Conservation (phyloP, 2,888 invertebrate species). For the Cryptus armator region DNA sequence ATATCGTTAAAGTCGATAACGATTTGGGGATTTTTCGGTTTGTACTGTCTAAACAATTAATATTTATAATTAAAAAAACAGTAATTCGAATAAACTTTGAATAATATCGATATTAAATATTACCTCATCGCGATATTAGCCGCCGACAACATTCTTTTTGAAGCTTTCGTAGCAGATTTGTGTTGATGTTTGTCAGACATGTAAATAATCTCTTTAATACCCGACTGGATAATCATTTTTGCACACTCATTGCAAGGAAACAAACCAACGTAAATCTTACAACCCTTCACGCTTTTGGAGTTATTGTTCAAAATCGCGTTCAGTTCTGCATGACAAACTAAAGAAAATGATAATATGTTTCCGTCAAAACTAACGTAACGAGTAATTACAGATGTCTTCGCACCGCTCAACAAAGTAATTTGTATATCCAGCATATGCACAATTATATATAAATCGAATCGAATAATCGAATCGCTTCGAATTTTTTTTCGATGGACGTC, state of each 20-base stretch:
- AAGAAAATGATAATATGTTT: conserved; percentile 43
- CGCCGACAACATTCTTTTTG: conserved; percentile 93
- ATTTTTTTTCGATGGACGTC: too few species aligned
- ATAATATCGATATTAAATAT: conserved; percentile 82
- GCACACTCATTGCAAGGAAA: conserved; percentile 99
- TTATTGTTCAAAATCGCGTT: conserved; percentile 98
- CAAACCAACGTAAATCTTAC: conserved; percentile 94
- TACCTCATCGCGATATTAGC: conserved; percentile 86
- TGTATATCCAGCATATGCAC: too few species aligned
- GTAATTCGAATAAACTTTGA: not conserved
- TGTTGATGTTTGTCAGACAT: conserved; percentile 93
- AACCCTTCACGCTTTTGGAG: conserved; percentile 90
- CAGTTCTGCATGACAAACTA: conserved; percentile 99
- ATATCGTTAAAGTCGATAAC: conserved; percentile 90
- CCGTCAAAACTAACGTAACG: not conserved
- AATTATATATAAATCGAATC: too few species aligned
- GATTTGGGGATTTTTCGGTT: conserved; percentile 88
- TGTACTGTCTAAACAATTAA: conserved; percentile 87
- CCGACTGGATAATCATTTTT: conserved; percentile 97
- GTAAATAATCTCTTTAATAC: conserved; percentile 92
- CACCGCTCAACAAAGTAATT: too few species aligned
- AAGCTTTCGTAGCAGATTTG: conserved; percentile 90
- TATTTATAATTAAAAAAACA: not conserved
- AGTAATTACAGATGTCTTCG: too few species aligned
- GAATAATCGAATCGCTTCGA: too few species aligned